A percentile compares a stretch with the other conserved stretches of the same genome.
phyloP scores from a whole-genome alignment of 1,140 invertebrate genomes.

The Monochamus saltuarius region DNA sequence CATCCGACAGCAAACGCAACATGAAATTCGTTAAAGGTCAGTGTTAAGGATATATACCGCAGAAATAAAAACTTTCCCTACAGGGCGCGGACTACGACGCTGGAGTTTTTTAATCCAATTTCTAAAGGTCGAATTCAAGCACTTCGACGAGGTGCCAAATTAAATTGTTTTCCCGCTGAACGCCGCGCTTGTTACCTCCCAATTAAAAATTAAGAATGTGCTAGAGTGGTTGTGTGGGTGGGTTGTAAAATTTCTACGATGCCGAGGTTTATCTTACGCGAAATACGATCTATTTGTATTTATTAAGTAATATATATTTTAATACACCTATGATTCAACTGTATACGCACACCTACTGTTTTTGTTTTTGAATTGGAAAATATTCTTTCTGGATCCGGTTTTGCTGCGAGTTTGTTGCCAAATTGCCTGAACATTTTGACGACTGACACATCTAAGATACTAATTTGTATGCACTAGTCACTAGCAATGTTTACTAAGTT shows the following conservation, averaged over 20 bases:
- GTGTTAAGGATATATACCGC: conserved; percentile 14
- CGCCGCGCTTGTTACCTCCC: not conserved
- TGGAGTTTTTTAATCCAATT: not conserved
- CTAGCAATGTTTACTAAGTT: too few species aligned
- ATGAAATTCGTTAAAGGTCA: conserved; percentile 33
- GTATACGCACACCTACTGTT: not conserved
- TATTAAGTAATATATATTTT: too few species aligned
- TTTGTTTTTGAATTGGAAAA: conserved; percentile 3
- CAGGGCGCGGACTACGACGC: conserved; percentile 4
- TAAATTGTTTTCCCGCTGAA: conserved; percentile 10
- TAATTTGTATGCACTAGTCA: too few species aligned
- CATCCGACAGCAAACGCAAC: conserved; percentile 14
- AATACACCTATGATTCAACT: not conserved
- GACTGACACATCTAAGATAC: not conserved
- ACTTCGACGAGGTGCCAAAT: not conserved
- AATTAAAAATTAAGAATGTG: conserved; percentile 8
- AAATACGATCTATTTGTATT: too few species aligned
- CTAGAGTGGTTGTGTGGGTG: not conserved
- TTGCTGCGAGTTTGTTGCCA: not conserved
- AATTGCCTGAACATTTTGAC: not conserved
- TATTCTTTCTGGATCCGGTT: not conserved
- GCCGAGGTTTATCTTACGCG: too few species aligned
- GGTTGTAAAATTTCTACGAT: too few species aligned
- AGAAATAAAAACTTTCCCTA: not conserved
- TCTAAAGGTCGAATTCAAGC: conserved; percentile 4